These are phyloP conservation scores for Otolemur crassicaudatus DNA, from an alignment of 2,797 vertebrate species.

Conservation along the genomic window DNA sequence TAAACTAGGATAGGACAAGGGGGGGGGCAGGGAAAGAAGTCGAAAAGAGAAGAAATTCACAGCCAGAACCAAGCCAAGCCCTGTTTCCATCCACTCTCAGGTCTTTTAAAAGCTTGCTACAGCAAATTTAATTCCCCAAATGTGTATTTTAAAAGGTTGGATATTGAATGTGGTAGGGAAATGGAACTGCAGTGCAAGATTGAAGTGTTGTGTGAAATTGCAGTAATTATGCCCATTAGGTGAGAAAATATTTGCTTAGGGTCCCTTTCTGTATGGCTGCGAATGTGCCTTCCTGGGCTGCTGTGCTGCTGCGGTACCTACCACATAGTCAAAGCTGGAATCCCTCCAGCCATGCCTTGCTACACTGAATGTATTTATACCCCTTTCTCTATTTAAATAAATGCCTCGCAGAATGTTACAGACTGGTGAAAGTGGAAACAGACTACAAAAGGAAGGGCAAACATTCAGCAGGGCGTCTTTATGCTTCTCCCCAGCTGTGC, in stretches of 20 bases:
- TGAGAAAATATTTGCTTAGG: constrained; percentile 68
- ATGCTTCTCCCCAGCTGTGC: background rate
- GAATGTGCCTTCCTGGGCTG: background rate
- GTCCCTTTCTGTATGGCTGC: constrained; percentile 49
- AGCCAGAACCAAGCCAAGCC: constrained; percentile 6
- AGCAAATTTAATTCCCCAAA: constrained; percentile 49
- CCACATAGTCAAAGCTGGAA: background rate
- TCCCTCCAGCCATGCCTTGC: constrained; percentile 44
- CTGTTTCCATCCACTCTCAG: background rate
- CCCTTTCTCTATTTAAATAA: background rate
- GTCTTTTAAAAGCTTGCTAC: background rate
- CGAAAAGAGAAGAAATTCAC: constrained; percentile 1
- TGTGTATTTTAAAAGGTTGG: constrained; percentile 40
- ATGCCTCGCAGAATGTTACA: background rate
- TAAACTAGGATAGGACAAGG: background rate
- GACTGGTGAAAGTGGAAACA: constrained; percentile 35
- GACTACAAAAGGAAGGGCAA: background rate
- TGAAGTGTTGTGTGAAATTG: constrained; percentile 59
- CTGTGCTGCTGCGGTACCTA: background rate
- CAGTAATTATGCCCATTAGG: constrained; percentile 53
- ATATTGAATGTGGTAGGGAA: constrained; percentile 58
- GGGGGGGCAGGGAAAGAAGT: background rate
- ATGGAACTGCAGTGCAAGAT: constrained; percentile 35
- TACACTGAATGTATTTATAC: background rate
- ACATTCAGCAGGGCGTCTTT: background rate